These are phyloP conservation scores for Labroides dimidiatus DNA, from an alignment of 2,797 vertebrate species.

Conservation along the genomic window DNA sequence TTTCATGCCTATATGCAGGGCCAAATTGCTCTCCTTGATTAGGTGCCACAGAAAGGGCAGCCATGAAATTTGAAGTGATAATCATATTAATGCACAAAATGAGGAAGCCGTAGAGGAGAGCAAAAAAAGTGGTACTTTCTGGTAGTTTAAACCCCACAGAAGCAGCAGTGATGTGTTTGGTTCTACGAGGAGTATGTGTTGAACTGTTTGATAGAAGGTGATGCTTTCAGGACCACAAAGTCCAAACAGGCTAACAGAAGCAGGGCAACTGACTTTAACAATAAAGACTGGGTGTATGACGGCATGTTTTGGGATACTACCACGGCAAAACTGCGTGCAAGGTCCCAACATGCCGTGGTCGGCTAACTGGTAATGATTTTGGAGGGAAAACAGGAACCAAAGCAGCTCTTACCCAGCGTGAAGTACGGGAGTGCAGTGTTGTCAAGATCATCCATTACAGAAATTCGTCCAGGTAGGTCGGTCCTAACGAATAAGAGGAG, in stretches of 20 bases:
- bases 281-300: neutral
- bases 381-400: constrained; percentile 24
- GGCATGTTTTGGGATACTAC: neutral
- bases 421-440: constrained; percentile 99
- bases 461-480: constrained; percentile 94
- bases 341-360: constrained; percentile 6
- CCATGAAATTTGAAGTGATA: constrained; percentile 69
- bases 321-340: neutral
- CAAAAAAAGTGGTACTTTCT: constrained; percentile 8
- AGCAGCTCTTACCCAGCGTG: constrained; percentile 90
- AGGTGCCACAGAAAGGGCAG: constrained; percentile 28
- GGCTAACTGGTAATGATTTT: constrained; percentile 9
- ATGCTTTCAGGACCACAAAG: neutral
- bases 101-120: constrained; percentile 7
- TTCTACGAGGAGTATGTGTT: constrained; percentile 3
- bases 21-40: constrained; percentile 70
- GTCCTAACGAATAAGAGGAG: constrained; percentile 94
- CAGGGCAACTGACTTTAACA: constrained; percentile 17
- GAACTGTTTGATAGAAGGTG: neutral
- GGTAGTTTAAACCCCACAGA: constrained; percentile 10
- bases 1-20: constrained; percentile 69
- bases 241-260: neutral
- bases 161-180: neutral
- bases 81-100: constrained; percentile 57
- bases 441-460: constrained; percentile 98